Evolutionary conservation across 1,140 invertebrate genomes (phyloP).

Genomic region (Melanaphis sacchari): DNA sequence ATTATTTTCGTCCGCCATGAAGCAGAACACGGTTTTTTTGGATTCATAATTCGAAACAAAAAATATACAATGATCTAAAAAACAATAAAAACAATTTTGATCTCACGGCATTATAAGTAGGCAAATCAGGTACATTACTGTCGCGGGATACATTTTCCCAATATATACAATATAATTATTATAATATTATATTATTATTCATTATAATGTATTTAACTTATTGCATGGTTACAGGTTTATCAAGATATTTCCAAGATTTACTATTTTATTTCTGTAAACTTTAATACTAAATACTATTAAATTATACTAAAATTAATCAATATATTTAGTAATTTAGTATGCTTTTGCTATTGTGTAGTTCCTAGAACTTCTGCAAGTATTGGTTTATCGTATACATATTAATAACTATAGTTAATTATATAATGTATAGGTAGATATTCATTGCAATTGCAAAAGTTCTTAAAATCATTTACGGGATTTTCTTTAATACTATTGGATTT

Average conservation of each 20-base stretch:
- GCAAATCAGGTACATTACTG: background rate
- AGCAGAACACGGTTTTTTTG: background rate
- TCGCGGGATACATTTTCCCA: background rate
- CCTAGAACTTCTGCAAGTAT: no score
- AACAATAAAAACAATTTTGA: background rate
- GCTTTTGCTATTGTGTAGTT: no score
- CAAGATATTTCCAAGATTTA: background rate
- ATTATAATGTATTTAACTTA: no score
- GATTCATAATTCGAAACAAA: background rate
- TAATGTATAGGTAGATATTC: no score
- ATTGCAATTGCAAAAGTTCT: no score
- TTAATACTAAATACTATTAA: background rate
- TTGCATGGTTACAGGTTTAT: background rate
- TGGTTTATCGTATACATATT: no score
- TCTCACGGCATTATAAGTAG: background rate
- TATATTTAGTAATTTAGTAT: no score
- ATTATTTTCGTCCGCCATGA: background rate
- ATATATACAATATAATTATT: background rate
- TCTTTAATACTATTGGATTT: background rate
- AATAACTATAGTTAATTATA: no score
- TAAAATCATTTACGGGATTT: background rate
- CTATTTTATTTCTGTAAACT: background rate
- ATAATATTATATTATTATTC: no score
- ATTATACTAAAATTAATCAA: no score
- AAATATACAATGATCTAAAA: no score